Conservation (phyloP, 2,888 invertebrate species). For the Metellina segmentata region DNA sequence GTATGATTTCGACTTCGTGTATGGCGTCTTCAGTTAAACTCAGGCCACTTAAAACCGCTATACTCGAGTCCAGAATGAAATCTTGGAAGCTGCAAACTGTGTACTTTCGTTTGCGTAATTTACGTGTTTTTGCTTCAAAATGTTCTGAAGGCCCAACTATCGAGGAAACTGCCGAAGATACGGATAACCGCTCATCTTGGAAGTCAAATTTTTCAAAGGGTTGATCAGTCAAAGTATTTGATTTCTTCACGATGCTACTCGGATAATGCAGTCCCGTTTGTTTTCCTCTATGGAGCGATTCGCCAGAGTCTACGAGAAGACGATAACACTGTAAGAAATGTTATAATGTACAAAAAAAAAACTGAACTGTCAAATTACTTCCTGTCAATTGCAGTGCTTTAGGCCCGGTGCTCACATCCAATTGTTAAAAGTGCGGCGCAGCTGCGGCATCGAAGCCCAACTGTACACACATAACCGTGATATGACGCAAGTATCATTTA, state of each 20-base stretch:
- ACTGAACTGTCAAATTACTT: not conserved
- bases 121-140: not conserved
- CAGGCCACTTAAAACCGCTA: not conserved
- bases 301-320: constrained; percentile 9
- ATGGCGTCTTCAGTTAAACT: not conserved
- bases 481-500: no score
- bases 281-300: not conserved
- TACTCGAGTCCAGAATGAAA: not conserved
- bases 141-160: no score
- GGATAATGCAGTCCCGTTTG: no score
- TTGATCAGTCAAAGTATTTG: not conserved
- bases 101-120: not conserved
- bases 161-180: no score
- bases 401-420: no score
- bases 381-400: not conserved
- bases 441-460: no score
- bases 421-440: no score
- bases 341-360: not conserved
- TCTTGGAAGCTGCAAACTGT: not conserved
- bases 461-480: no score
- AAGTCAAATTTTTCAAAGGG: not conserved
- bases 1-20: not conserved
- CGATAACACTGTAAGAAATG: constrained; percentile 2
- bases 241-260: not conserved
- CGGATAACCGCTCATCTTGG: not conserved